Conservation (phyloP, 2,113 vertebrate species). For the Pangasianodon hypophthalmus region DNA sequence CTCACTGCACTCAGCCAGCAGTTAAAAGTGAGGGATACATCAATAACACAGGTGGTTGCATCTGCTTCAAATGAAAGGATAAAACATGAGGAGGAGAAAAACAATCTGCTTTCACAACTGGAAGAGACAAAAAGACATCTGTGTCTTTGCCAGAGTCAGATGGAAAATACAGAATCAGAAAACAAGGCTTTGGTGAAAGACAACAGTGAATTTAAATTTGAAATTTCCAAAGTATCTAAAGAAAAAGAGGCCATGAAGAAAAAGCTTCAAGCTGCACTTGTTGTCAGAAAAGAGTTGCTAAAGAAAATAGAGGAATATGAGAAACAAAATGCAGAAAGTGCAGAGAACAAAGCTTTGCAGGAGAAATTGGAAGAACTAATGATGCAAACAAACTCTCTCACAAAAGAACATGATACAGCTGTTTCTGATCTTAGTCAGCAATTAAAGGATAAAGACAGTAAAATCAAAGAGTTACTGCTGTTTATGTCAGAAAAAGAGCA, state of each 20-base stretch:
- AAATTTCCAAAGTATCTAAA: constrained; percentile 69
- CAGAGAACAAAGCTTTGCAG: constrained; percentile 61
- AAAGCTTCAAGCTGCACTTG: constrained; percentile 82
- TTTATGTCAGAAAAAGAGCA: constrained; percentile 60
- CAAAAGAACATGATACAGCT: constrained; percentile 60
- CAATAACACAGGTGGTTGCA: constrained; percentile 76
- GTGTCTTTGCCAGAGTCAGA: constrained; percentile 53
- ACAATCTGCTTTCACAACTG: constrained; percentile 63
- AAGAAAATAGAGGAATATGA: constrained; percentile 79
- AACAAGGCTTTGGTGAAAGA: constrained; percentile 65
- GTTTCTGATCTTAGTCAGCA: constrained; percentile 67
- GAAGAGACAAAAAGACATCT: constrained; percentile 65
- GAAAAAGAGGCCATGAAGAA: constrained; percentile 82
- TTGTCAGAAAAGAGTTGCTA: constrained; percentile 80
- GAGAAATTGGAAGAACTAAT: constrained; percentile 64
- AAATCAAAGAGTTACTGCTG: constrained; percentile 61
- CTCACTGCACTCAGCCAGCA: constrained; percentile 79
- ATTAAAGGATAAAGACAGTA: constrained; percentile 68
- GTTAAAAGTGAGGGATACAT: constrained; percentile 77
- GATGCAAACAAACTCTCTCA: constrained; percentile 60
- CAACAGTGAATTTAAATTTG: constrained; percentile 67
- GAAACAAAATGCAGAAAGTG: constrained; percentile 66
- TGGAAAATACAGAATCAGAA: constrained; percentile 62
- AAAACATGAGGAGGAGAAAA: constrained; percentile 72
- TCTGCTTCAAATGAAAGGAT: constrained; percentile 79